Conservation (phyloP, 2,113 vertebrate species). For the Poeciliopsis occidentalis region DNA sequence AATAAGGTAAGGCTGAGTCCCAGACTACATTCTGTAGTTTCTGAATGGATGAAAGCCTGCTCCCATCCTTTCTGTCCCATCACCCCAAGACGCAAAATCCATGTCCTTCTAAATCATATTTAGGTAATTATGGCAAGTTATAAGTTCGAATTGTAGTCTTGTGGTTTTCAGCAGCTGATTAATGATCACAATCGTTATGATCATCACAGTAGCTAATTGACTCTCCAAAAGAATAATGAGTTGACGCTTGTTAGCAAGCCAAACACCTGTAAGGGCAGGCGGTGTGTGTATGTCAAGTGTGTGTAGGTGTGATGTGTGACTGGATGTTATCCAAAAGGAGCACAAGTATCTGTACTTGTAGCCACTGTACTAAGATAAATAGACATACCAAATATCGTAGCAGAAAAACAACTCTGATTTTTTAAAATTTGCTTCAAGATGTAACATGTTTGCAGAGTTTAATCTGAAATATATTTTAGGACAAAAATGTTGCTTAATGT, state of each 20-base stretch:
- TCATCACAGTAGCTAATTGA: slow-evolving; percentile 64
- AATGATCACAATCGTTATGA: slow-evolving; percentile 54
- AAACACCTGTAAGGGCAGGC: slow-evolving; percentile 74
- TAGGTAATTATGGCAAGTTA: slow-evolving; percentile 21
- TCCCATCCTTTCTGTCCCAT: slow-evolving; percentile 1
- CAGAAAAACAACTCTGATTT: background rate
- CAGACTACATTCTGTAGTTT: slow-evolving; percentile 31
- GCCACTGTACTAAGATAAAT: slow-evolving; percentile 47
- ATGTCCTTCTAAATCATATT: background rate
- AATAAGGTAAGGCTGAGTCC: slow-evolving; percentile 65
- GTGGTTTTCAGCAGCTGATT: slow-evolving; percentile 63
- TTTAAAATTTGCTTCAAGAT: background rate
- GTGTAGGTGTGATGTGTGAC: slow-evolving; percentile 36
- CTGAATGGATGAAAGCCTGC: slow-evolving; percentile 38
- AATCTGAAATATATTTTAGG: too few relatives aligned
- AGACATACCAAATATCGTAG: slow-evolving; percentile 27
- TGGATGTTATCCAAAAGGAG: slow-evolving; percentile 58
- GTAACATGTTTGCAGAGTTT: background rate
- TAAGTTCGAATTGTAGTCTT: slow-evolving; percentile 54
- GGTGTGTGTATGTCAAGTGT: slow-evolving; percentile 24
- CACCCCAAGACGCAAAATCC: slow-evolving; percentile 52
- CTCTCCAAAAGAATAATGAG: slow-evolving; percentile 74
- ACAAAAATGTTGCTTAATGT: too few relatives aligned
- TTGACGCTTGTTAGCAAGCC: slow-evolving; percentile 62
- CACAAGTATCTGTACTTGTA: slow-evolving; percentile 59